phyloP scores from a whole-genome alignment of 2,113 vertebrate genomes.

The Eira barbara region DNA sequence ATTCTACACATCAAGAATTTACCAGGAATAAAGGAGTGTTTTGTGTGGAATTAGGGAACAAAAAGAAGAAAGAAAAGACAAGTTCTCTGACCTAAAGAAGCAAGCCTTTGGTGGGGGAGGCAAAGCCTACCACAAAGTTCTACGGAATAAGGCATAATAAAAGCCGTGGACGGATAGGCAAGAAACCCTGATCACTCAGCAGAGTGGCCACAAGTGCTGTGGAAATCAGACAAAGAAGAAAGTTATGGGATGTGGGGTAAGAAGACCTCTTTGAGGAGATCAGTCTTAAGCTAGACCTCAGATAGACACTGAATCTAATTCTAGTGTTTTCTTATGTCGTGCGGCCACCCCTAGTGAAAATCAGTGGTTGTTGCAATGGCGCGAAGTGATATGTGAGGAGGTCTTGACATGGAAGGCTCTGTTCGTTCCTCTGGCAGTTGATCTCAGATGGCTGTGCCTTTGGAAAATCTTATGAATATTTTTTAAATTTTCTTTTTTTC shows the following conservation, averaged over 20 bases:
- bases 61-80: not conserved
- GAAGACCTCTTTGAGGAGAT: not conserved
- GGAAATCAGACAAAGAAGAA: not conserved
- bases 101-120: not conserved
- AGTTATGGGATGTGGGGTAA: not conserved
- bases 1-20: not conserved
- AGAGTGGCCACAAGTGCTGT: not conserved
- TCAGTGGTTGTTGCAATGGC: not conserved
- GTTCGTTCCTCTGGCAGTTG: not conserved
- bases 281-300: not conserved
- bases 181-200: not conserved
- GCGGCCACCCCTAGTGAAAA: not conserved
- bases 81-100: not conserved
- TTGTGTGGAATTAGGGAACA: not conserved
- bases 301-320: not conserved
- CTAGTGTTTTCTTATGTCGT: not conserved
- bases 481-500: not conserved
- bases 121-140: not conserved
- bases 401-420: not conserved
- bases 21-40: not conserved
- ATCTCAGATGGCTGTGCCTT: not conserved
- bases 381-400: not conserved
- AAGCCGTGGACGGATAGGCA: not conserved
- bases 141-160: not conserved
- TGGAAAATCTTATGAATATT: not conserved